These are phyloP conservation scores for Drosophila phalerata DNA, from an alignment of 2,888 invertebrate species.

Conservation along the genomic window DNA sequence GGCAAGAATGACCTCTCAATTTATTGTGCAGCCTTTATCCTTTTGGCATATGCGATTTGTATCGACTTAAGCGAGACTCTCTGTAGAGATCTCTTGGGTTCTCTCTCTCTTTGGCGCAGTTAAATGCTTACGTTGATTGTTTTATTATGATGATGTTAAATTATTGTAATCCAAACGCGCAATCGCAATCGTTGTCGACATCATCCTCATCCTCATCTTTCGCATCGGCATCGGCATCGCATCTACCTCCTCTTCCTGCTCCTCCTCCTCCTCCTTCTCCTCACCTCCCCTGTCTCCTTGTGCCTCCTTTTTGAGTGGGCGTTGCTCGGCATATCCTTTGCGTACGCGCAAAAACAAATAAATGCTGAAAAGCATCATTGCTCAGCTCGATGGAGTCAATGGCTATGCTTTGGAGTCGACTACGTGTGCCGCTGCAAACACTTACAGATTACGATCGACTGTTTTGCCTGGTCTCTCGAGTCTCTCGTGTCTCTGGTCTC, in stretches of 20 bases:
- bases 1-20: constrained; percentile 80
- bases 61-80: constrained; percentile 70
- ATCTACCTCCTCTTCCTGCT: not conserved
- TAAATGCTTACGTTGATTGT: constrained; percentile 84
- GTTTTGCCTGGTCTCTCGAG: constrained; percentile 33
- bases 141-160: constrained; percentile 85
- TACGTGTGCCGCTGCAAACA: constrained; percentile 70
- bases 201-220: constrained; percentile 70
- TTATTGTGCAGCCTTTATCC: constrained; percentile 79
- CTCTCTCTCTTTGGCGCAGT: constrained; percentile 27
- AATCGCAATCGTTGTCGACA: constrained; percentile 83
- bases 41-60: constrained; percentile 80
- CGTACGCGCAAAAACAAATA: constrained; percentile 77
- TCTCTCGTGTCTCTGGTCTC: constrained; percentile 18
- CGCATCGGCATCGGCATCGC: constrained; percentile 48
- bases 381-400: constrained; percentile 10
- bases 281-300: not conserved
- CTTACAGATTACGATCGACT: constrained; percentile 79
- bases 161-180: constrained; percentile 84
- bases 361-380: constrained; percentile 50
- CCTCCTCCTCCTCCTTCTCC: not conserved
- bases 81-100: not conserved
- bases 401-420: constrained; percentile 40
- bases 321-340: constrained; percentile 75
- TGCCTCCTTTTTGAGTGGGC: constrained; percentile 51